Evolutionary conservation across 2,113 vertebrate genomes (phyloP), one percentile per base, ranked within the genome.

Genomic region (Capreolus pygargus): DNA sequence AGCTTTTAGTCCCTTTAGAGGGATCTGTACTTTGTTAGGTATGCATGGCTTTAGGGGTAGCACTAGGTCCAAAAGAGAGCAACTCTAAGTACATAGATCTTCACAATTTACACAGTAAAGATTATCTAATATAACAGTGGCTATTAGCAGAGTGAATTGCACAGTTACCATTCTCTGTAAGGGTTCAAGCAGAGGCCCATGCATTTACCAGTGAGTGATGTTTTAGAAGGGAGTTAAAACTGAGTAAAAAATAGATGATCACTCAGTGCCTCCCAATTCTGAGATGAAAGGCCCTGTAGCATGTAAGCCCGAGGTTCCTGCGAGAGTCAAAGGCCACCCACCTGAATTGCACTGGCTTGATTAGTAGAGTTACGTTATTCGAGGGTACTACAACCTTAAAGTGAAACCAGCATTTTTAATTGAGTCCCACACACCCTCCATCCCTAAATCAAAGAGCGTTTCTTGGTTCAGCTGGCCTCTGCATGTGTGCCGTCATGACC

Each of bases 301-400:
- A 47, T 43, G 1, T 57, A 93, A 82, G 47, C 30, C 27, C 91
- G 28, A 89, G 86, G 33, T 60, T 92, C 61, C 50, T 96, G 16
- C 89, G 28, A 86, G 52, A 94, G 27, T 97, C 79, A 95, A 96
- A 94, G 52, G 82, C 7, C 30, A 92, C 54, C 70, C 50, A 97
- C n/a, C 64, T 96, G 47, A 89, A 78, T 60, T 74, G 67, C 1
- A 19, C 4, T 94, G n/a, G 12, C 36, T 93, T 91, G 78, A 10
- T 85, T 93, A 90, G 43, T 57, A 93, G 6, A 45, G 21, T 39
- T 78, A 96, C 19, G 2, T 86, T 70, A 86, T 76, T 93, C 33
- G 47, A 95, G 43, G 19, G 70, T 57, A 30, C 25, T 74, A 60
- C 95, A 50, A 89, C 9, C 33, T 83, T 92, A 70, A 89, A 87